Evolutionary conservation across 2,888 invertebrate species (phyloP).

Genomic region (Orgyia antiqua): DNA sequence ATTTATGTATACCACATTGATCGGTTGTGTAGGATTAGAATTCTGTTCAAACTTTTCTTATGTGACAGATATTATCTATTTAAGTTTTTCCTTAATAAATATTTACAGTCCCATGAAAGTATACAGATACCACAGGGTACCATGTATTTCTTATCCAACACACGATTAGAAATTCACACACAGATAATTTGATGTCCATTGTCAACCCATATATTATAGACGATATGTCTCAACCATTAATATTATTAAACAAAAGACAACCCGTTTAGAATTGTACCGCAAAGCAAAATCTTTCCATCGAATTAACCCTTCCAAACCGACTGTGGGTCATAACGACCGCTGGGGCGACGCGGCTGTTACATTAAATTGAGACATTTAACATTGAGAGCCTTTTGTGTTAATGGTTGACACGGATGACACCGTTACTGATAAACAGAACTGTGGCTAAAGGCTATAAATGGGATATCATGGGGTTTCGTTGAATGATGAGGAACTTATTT

Average conservation of each 20-base stretch:
- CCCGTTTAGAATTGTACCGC: constrained; percentile 41
- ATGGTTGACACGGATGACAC: constrained; percentile 41
- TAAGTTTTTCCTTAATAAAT: no score
- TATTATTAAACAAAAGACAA: constrained; percentile 35
- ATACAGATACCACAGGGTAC: no score
- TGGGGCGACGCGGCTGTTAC: constrained; percentile 53
- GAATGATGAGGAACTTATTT: constrained; percentile 3
- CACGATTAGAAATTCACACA: no score
- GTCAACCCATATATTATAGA: constrained; percentile 16
- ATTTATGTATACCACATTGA: no score
- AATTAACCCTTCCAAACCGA: constrained; percentile 64
- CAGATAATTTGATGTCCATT: no score
- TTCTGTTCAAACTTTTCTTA: no score
- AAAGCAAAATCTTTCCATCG: constrained; percentile 57
- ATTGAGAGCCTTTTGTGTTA: constrained; percentile 49
- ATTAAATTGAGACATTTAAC: constrained; percentile 64
- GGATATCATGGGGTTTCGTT: constrained; percentile 5
- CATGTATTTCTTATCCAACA: no score
- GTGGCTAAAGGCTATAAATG: constrained; percentile 23
- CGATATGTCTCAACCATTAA: constrained; percentile 31
- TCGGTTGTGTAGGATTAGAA: no score
- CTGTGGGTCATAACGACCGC: constrained; percentile 47
- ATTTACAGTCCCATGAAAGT: no score
- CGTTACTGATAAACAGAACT: constrained; percentile 33
- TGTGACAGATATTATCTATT: no score